Evolutionary conservation across 2,888 invertebrate genomes (phyloP), one percentile per base, ranked within the genome.

Genomic region (Patella depressa): DNA sequence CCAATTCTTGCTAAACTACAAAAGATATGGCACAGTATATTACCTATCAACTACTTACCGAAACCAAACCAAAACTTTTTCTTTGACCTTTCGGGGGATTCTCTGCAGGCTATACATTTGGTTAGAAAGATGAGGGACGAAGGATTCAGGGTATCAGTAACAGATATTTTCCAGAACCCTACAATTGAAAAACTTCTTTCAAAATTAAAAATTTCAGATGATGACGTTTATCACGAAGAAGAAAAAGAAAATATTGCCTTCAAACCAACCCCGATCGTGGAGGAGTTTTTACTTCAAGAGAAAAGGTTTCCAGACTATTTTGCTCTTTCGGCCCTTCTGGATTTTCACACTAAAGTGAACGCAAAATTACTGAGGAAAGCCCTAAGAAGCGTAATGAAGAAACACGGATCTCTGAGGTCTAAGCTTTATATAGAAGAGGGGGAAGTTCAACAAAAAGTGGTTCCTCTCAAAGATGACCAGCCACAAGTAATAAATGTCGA

Each of bases 111-210:
- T 12, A 65, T 65, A 19, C 65, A 65, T 24, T 65, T 65, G 65
- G 65, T 65, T 11, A 19, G 65, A 11, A 65, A 65, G 24, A 65
- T 65, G 65, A 65, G 65, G 14, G 65, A 19, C 14, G 65, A 65
- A 65, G 65, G 65, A 19, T 65, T 65, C 65, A 65, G 11, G 65
- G 19, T 65, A 3, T 24, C 65, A 11, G 65, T 65, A 19, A 65
- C 65, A 65, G 65, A 65, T 14, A 65, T 65, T 65, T 65, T 65
- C 19, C 65, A 65, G 24, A 19, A 65, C 14, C 65, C 65, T n/a
- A 65, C 65, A 12, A 65, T 65, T 12, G 65, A 65, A 65, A 9
- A 65, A 24, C 65, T 65, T 15, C 24, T 65, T 3, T 24, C 65
- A 11, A 24, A 24, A 24, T 14, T 65, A 65, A 14, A 65, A 24